Evolutionary conservation across 2,113 vertebrate species (phyloP).

Genomic region (Solenodon paradoxus): DNA sequence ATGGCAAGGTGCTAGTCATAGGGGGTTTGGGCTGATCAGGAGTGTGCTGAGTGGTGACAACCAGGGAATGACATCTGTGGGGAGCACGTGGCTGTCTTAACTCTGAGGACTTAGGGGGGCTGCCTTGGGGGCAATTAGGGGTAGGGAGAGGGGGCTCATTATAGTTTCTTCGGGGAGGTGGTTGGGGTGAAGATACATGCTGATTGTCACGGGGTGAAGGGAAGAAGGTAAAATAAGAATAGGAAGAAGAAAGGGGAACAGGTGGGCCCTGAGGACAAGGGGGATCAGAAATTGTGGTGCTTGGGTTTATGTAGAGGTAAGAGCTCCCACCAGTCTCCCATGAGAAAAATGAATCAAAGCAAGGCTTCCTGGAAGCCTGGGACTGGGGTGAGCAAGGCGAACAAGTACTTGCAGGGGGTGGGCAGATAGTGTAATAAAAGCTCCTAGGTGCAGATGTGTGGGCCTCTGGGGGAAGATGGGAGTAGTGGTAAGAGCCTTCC

Average conservation of each 20-base stretch:
- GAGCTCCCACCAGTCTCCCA: conserved; percentile 40
- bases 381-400: conserved; percentile 23
- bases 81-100: neutral
- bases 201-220: conserved; percentile 14
- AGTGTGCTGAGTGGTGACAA: neutral
- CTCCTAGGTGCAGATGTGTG: neutral
- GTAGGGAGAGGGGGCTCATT: conserved; percentile 36
- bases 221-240: conserved; percentile 18
- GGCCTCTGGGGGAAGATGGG: conserved; percentile 34
- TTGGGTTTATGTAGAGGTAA: conserved; percentile 3
- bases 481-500: neutral
- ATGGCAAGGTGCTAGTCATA: neutral
- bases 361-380: conserved; percentile 35
- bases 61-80: conserved; percentile 48
- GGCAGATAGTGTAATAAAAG: neutral
- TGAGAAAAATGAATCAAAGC: conserved; percentile 36
- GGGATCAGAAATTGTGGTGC: neutral
- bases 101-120: conserved; percentile 26
- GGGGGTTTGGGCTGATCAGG: neutral
- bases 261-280: conserved; percentile 13
- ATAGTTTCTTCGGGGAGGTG: conserved; percentile 18
- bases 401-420: neutral
- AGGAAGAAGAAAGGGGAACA: neutral
- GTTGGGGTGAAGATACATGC: conserved; percentile 15
- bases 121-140: neutral